Evolutionary conservation across 2,888 invertebrate species (phyloP), one percentile per base, ranked within the genome.

Genomic region (Pheosia tremula): DNA sequence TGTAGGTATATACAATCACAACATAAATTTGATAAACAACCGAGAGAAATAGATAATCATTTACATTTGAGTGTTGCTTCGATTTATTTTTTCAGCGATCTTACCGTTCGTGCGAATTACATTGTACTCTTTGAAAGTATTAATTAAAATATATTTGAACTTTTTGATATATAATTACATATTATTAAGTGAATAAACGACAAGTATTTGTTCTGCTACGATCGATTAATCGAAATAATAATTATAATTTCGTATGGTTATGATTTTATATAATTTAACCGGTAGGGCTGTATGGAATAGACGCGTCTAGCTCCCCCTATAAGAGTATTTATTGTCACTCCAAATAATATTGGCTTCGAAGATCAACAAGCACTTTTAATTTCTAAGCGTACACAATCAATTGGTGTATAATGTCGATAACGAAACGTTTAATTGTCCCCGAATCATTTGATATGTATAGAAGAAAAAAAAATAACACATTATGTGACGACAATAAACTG

Each of bases 11-110:
- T 90, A 93, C 91, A 90, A 89, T 93, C 92, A 93, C 93, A 92
- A 93, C 92, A 83, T 91, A 92, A 93, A 90, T 88, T 89, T 90
- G 86, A 88, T 88, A 88, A 92, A 92, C 92, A 93, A 93, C 92
- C 92, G 85, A 93, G 88, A 88, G 85, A 86, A 85, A 88, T 83
- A 83, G 74, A 79, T 82, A 79, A 72, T 69, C 66, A 69, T 66
- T 77, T 67, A 77, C 81, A 82, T 86, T 90, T 24, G 24, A 88
- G 86, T 90, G 90, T 90, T 84, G 82, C 82, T 78, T 85, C 73
- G 73, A 78, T 70, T 77, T 78, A 3, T 53, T 78, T 76, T 78
- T 74, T 58, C 66, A 60, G 66, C 69, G 65, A 69, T 80, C 71
- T 70, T 69, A 71, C 62, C 69, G 70, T 78, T 79, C 74, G 72